These are phyloP conservation scores for Noturus placidus DNA, from an alignment of 2,113 vertebrate species.

Conservation along the genomic window DNA sequence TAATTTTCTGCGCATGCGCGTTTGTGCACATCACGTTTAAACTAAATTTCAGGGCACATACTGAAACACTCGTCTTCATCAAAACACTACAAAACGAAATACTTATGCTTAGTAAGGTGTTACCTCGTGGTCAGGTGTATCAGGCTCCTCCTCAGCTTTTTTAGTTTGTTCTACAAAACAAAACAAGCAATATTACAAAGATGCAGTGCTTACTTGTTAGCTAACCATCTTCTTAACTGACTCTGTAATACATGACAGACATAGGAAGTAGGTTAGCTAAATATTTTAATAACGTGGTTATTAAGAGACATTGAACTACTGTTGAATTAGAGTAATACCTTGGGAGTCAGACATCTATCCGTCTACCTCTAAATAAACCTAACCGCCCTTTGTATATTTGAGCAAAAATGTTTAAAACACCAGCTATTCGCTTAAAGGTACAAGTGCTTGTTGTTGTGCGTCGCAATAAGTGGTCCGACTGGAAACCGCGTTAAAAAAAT, in stretches of 20 bases:
- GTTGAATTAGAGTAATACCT: conserved; percentile 60
- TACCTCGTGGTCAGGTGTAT: conserved; percentile 64
- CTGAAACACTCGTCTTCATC: background rate
- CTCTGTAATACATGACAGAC: background rate
- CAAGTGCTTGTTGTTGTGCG: conserved; percentile 62
- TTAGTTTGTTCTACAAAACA: conserved; percentile 61
- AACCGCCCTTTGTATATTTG: background rate
- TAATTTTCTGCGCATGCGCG: background rate
- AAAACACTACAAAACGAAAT: background rate
- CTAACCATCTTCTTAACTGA: background rate
- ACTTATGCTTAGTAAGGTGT: background rate
- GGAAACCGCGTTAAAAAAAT: background rate
- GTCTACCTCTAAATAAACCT: conserved; percentile 21
- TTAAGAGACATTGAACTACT: background rate
- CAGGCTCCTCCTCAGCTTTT: conserved; percentile 63
- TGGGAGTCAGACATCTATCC: conserved; percentile 73
- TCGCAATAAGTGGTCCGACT: conserved; percentile 39
- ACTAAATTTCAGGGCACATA: background rate
- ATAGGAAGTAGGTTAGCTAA: background rate
- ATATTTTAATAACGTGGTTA: background rate
- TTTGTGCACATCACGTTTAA: background rate
- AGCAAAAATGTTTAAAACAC: background rate
- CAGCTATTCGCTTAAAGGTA: conserved; percentile 29
- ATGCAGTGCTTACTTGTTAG: background rate
- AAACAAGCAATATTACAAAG: conserved; percentile 2